Evolutionary conservation across 1,140 invertebrate genomes (phyloP), one percentile per base, ranked within the genome.

Genomic region (Planococcus citri): DNA sequence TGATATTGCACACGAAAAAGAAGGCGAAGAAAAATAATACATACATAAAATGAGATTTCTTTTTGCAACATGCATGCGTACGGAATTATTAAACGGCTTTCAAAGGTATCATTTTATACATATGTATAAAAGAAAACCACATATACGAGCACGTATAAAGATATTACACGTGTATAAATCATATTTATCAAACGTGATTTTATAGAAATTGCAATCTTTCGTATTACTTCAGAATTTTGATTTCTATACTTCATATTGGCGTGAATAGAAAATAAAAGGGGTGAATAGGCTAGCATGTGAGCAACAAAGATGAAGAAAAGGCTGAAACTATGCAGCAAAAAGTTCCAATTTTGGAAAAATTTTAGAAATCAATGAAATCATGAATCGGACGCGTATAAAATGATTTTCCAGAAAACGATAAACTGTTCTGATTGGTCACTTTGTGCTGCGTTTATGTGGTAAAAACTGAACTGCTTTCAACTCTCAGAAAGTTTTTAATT

Each of bases 41-140:
- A 51, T 51, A 51, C n/a, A 51, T n/a, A 17, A 51, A 51, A 51
- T 51, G 41, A 51, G 41, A 51, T 51, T 51, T 51, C 41, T 17
- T 51, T 51, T 51, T 20, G 41, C 4, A 51, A 51, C 41, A 17
- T 51, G 41, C 41, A 51, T 51, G 41, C 41, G 41, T 51, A 51
- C 17, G 41, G 41, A 51, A 51, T 51, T 51, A 51, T 51, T 51
- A 51, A 51, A 51, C 41, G 41, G 41, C 41, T 51, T 51, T 51
- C 41, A 51, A 51, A 51, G 41, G 41, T 51, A 51, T 51, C 41
- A 51, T 51, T 51, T 51, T 51, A 51, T 51, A 51, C 41, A 51
- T 51, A n/a, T n/a, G n/a, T n/a, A 51, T 51, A 51, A 51, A 51
- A 51, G 41, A 51, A 51, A 51, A 51, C 41, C 41, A 51, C 41